These are phyloP conservation scores for Tadarida brasiliensis DNA, from an alignment of 2,797 vertebrate species.

Conservation along the genomic window DNA sequence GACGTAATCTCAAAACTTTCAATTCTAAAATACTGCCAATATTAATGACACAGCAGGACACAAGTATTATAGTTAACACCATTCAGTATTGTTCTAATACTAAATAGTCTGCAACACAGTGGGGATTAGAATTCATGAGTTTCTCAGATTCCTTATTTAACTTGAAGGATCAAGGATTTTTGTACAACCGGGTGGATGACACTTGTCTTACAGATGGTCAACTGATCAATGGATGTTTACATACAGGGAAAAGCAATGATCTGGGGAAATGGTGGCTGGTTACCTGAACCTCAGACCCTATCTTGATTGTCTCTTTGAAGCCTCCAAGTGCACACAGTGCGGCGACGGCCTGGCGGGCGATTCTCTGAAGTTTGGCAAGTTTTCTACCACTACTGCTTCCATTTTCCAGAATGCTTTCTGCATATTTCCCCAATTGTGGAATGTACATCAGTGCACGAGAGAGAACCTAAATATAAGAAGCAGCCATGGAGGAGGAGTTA, in stretches of 20 bases:
- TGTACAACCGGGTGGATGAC: not conserved
- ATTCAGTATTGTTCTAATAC: not conserved
- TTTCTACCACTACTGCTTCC: slow-evolving; percentile 97
- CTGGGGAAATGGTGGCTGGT: not conserved
- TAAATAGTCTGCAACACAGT: not conserved
- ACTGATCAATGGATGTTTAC: not conserved
- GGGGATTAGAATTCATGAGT: not conserved
- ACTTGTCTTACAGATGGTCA: not conserved
- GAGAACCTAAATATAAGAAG: slow-evolving; percentile 90
- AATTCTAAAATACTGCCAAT: slow-evolving; percentile 23
- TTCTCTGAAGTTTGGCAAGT: slow-evolving; percentile 96
- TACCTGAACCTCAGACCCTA: slow-evolving; percentile 99
- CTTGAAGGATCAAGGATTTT: not conserved
- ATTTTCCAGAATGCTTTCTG: slow-evolving; percentile 97
- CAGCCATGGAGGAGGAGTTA: not conserved
- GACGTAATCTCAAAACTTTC: not conserved
- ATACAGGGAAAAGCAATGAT: too few species aligned
- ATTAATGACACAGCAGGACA: not conserved
- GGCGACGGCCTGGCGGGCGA: slow-evolving; percentile 97
- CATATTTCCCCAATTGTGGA: slow-evolving; percentile 97
- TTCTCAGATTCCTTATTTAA: slow-evolving; percentile 30
- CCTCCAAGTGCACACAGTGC: slow-evolving; percentile 98
- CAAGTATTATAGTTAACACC: not conserved
- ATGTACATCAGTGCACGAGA: slow-evolving; percentile 99
- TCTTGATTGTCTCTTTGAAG: slow-evolving; percentile 99